Conservation (phyloP, 2,888 invertebrate species). For the Drosophila eohydei region DNA sequence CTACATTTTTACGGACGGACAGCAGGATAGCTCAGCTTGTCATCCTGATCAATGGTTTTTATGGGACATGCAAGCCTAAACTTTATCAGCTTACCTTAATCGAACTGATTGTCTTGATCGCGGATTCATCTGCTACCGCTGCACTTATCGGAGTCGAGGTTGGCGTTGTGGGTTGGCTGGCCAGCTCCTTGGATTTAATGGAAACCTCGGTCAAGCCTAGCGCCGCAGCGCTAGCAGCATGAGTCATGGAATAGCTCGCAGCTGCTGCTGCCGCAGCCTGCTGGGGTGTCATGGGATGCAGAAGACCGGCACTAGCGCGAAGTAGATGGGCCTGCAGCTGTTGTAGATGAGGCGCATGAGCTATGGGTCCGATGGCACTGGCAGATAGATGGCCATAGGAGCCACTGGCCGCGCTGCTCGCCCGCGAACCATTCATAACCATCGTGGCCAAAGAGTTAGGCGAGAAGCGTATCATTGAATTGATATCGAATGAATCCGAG, state of each 20-base stretch:
- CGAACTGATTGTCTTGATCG: constrained; percentile 11
- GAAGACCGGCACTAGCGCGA: constrained; percentile 86
- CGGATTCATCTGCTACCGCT: constrained; percentile 32
- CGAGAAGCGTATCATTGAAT: constrained; percentile 97
- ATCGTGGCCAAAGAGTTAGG: constrained; percentile 95
- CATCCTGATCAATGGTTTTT: too few species aligned
- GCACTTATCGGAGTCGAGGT: constrained; percentile 26
- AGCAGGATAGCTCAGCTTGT: too few species aligned
- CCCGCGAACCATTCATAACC: constrained; percentile 91
- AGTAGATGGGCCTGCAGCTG: constrained; percentile 92
- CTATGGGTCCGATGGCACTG: constrained; percentile 94
- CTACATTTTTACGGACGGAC: too few species aligned
- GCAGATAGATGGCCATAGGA: constrained; percentile 98
- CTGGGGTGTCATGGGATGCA: constrained; percentile 83
- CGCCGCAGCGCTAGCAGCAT: constrained; percentile 47
- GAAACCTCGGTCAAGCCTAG: constrained; percentile 46
- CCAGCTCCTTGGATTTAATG: constrained; percentile 33
- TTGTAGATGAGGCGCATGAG: constrained; percentile 89
- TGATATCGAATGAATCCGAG: constrained; percentile 97
- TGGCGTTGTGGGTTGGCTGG: constrained; percentile 40
- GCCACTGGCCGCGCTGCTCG: constrained; percentile 92
- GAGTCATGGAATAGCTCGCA: constrained; percentile 82
- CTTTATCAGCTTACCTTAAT: constrained; percentile 37
- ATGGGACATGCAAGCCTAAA: neutral
- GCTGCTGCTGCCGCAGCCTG: constrained; percentile 66